Evolutionary conservation across 2,113 vertebrate genomes (phyloP), one percentile per base, ranked within the genome.

Genomic region (Aphyosemion australe): DNA sequence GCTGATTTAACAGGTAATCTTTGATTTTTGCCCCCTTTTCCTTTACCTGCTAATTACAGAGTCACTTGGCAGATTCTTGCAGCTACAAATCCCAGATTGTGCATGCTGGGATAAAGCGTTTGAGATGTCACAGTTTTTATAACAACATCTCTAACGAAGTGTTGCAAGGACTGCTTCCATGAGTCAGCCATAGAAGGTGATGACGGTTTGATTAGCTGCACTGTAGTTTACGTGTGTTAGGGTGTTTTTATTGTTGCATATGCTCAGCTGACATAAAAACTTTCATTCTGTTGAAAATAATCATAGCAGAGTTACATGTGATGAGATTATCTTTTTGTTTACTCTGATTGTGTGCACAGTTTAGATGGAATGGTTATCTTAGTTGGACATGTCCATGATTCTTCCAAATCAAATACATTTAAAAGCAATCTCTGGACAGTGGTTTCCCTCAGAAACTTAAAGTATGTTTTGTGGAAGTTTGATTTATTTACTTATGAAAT

Each of bases 51-150:
- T 52, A 12, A 39, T 12, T 32, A 14, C 5, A 60, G 63, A 78
- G n/a, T 43, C 21, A 55, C 4, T 72, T 55, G 65, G 37, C 45
- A 65, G 56, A 49, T 45, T 56, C 41, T 47, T 50, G 20, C 34
- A 16, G 32, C 56, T 37, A 52, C 21, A 46, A 15, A 43, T 47
- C 14, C 3, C 26, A 20, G n/a, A 37, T 39, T 54, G 19, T 42
- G 15, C 48, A 37, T 72, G 26, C 48, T 53, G 63, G 43, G 52
- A 20, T 61, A 66, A 70, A 41, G 58, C 51, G 39, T 61, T 50
- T 41, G 21, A 58, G 26, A 15, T 61, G 51, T 12, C 59, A 77
- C 78, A 74, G 76, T 71, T 77, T 67, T 72, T 47, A 49, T 69
- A 67, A 69, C 71, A 31, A 46, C 18, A 13, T 57, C n/a, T 42